These are phyloP conservation scores for Oreotrochilus melanogaster DNA, from an alignment of 2,113 vertebrate genomes.

Conservation along the genomic window DNA sequence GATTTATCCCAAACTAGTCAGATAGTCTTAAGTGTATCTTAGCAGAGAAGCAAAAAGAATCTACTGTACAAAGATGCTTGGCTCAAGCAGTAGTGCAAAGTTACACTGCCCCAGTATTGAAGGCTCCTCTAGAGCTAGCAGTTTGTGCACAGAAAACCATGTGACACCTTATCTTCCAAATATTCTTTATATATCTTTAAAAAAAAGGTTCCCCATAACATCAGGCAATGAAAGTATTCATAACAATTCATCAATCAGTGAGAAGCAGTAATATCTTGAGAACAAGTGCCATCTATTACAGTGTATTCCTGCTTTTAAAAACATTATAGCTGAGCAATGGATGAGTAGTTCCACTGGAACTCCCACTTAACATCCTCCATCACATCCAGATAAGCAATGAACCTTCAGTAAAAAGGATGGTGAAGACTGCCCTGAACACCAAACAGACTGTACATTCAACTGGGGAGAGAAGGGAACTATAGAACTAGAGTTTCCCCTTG, in stretches of 20 bases:
- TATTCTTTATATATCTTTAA: not conserved
- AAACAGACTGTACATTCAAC: not conserved
- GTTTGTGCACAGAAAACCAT: constrained; percentile 15
- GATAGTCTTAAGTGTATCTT: not conserved
- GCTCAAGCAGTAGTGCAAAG: constrained; percentile 62
- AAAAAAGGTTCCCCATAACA: not conserved
- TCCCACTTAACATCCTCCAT: not conserved
- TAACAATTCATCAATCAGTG: not conserved
- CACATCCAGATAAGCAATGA: not conserved
- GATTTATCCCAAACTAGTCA: not conserved
- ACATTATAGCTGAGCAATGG: not conserved
- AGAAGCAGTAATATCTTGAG: not conserved
- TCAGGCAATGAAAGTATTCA: constrained; percentile 14
- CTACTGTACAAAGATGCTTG: constrained; percentile 39
- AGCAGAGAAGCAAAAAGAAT: constrained; percentile 25
- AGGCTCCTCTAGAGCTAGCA: not conserved
- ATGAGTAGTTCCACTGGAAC: not conserved
- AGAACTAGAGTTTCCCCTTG: not conserved
- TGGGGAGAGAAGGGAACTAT: not conserved
- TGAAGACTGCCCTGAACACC: not conserved
- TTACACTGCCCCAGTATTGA: not conserved
- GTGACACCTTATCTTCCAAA: constrained; percentile 25
- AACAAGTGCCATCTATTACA: not conserved
- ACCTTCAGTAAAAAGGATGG: not conserved
- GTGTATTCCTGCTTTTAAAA: not conserved